phyloP scores from a whole-genome alignment of 2,797 vertebrate genomes.

The Sebastes vulpes region DNA sequence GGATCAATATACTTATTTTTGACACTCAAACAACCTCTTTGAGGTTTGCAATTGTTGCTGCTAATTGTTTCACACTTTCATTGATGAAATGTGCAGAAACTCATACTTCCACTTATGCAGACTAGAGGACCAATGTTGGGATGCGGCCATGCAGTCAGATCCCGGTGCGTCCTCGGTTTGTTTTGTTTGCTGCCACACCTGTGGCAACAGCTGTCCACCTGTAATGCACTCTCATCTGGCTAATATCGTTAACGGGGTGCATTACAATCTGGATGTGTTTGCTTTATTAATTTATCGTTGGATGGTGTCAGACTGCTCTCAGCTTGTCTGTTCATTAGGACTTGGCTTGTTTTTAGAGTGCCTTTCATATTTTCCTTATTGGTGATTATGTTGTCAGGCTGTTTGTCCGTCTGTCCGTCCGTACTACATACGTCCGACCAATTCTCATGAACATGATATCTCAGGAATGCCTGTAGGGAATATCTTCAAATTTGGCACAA shows the following conservation, averaged over 20 bases:
- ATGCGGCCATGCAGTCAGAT: not conserved
- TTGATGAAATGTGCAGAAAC: not conserved
- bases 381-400: not conserved
- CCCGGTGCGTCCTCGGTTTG: not conserved
- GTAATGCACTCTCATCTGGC: conserved; percentile 2
- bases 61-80: not conserved
- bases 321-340: not conserved
- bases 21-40: not conserved
- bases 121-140: not conserved
- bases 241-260: not conserved
- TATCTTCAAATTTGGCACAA: not conserved
- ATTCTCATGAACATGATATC: not conserved
- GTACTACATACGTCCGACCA: not conserved
- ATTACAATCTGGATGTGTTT: conserved; percentile 24
- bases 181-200: conserved; percentile 22
- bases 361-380: not conserved
- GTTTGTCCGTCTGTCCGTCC: not conserved
- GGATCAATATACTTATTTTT: not conserved
- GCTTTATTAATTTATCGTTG: conserved; percentile 8
- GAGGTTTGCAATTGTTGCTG: not conserved
- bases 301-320: not conserved
- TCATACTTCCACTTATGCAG: not conserved
- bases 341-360: not conserved
- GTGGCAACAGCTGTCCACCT: conserved; percentile 39
- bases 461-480: not conserved